These are phyloP conservation scores for Calephelis nemesis DNA, from an alignment of 1,140 invertebrate genomes.

Conservation along the genomic window DNA sequence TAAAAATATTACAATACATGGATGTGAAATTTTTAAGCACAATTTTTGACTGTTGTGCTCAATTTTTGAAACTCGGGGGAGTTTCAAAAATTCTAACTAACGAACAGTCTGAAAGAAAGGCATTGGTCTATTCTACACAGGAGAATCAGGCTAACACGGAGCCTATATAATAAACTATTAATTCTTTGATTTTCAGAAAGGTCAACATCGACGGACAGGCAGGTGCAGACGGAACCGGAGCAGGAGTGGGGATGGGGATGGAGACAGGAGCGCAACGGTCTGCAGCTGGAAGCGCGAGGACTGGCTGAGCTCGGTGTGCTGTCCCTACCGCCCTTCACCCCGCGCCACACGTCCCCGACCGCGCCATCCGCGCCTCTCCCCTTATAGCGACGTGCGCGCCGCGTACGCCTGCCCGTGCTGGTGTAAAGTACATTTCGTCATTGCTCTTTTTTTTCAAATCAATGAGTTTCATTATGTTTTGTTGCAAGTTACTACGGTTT, in stretches of 20 bases:
- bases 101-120: too few species aligned
- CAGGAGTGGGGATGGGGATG: constrained; percentile 33
- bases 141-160: too few species aligned
- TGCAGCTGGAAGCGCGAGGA: neutral
- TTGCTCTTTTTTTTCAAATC: too few species aligned
- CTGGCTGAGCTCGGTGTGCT: neutral
- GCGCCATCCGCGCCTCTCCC: neutral
- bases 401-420: constrained; percentile 37
- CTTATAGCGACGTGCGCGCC: constrained; percentile 38
- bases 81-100: too few species aligned
- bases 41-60: too few species aligned
- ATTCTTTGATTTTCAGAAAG: constrained; percentile 37
- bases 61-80: too few species aligned
- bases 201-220: constrained; percentile 49
- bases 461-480: too few species aligned
- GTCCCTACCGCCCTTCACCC: constrained; percentile 16
- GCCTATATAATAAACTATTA: too few species aligned
- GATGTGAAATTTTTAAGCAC: too few species aligned
- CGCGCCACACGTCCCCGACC: constrained; percentile 1
- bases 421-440: constrained; percentile 29
- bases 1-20: too few species aligned
- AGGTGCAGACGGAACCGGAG: constrained; percentile 56
- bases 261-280: constrained; percentile 8
- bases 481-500: too few species aligned
- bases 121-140: too few species aligned